phyloP scores from a whole-genome alignment of 2,888 invertebrate genomes.

The Scaptomyza parva region DNA sequence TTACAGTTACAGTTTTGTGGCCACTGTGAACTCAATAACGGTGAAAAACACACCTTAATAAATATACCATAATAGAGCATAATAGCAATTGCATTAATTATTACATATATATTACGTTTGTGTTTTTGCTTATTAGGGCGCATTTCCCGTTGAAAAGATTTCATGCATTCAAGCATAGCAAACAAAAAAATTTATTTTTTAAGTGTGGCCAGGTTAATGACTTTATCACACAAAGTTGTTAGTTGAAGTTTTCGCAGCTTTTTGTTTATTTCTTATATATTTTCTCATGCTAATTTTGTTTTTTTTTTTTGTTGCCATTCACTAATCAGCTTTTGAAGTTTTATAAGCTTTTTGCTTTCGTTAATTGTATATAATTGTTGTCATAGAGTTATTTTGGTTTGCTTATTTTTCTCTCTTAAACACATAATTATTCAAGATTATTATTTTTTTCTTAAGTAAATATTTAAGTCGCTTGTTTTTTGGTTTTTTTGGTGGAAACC shows the following conservation, averaged over 20 bases:
- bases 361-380: slow-evolving; percentile 59
- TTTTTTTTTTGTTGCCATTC: neutral
- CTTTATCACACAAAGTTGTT: neutral
- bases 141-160: slow-evolving; percentile 9
- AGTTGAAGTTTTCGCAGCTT: slow-evolving; percentile 4
- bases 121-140: slow-evolving; percentile 19
- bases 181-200: neutral
- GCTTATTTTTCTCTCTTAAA: slow-evolving; percentile 3
- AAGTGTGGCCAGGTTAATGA: slow-evolving; percentile 14
- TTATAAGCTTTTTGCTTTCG: slow-evolving; percentile 12
- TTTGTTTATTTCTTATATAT: slow-evolving; percentile 8
- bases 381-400: slow-evolving; percentile 10
- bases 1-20: slow-evolving; percentile 43
- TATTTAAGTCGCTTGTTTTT: slow-evolving; percentile 36
- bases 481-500: neutral
- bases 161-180: slow-evolving; percentile 12
- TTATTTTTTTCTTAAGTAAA: slow-evolving; percentile 35
- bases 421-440: slow-evolving; percentile 66
- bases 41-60: slow-evolving; percentile 40
- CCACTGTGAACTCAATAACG: neutral
- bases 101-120: slow-evolving; percentile 20
- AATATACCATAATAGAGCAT: slow-evolving; percentile 12
- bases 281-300: slow-evolving; percentile 5
- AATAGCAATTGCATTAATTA: slow-evolving; percentile 36
- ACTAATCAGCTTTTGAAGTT: slow-evolving; percentile 51